Percentiles rank a stretch among this genome's conserved stretches.
Evolutionary conservation across 2,888 invertebrate genomes (phyloP).

Genomic region (Gymnocheta viridis): DNA sequence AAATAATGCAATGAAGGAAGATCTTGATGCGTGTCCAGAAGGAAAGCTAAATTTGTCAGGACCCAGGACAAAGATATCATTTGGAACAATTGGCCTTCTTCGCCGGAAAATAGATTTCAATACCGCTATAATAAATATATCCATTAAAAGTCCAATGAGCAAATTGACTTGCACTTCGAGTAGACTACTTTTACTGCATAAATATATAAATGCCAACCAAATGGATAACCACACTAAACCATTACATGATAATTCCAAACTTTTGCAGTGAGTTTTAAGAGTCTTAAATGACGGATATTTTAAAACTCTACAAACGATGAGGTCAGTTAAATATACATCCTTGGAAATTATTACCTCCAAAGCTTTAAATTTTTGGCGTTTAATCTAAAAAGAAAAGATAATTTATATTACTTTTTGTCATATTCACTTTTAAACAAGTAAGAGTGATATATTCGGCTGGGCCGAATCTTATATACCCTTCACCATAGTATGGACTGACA

Average conservation of each 20-base stretch:
- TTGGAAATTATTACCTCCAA: conserved; percentile 73
- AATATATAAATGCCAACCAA: conserved; percentile 90
- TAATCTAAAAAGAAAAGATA: conserved; percentile 42
- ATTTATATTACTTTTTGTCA: not conserved
- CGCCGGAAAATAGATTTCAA: conserved; percentile 90
- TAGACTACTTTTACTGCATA: conserved; percentile 86
- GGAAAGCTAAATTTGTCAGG: conserved; percentile 96
- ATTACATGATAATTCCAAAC: conserved; percentile 89
- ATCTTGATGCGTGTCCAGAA: conserved; percentile 95
- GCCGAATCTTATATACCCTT: too few species aligned
- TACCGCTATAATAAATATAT: conserved; percentile 89
- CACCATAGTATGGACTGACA: too few species aligned
- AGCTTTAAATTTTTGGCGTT: conserved; percentile 22
- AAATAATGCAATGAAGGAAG: conserved; percentile 89
- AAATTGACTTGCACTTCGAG: conserved; percentile 94
- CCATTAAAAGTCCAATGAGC: conserved; percentile 89
- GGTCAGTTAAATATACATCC: conserved; percentile 78
- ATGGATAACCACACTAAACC: conserved; percentile 92
- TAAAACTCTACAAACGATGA: conserved; percentile 75
- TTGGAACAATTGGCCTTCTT: conserved; percentile 87
- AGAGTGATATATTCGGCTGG: too few species aligned
- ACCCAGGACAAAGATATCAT: conserved; percentile 88
- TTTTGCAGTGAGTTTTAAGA: conserved; percentile 77
- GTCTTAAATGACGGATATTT: conserved; percentile 77
- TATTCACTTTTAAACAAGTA: too few species aligned